These are phyloP conservation scores for Probosciger aterrimus DNA, from an alignment of 2,113 vertebrate species.

Conservation along the genomic window DNA sequence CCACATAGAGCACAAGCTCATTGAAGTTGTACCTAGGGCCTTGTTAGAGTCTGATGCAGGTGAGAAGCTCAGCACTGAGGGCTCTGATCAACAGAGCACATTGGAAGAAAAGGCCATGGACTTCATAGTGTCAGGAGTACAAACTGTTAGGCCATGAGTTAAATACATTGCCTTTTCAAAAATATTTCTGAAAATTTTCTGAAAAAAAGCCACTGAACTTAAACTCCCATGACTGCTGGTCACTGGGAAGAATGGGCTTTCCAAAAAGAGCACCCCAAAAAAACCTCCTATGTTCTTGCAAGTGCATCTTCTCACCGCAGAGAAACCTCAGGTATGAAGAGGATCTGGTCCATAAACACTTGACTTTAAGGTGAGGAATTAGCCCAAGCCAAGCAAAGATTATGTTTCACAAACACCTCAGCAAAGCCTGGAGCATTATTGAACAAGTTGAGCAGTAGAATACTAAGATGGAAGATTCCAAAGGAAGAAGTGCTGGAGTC, in stretches of 20 bases:
- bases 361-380: neutral
- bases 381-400: neutral
- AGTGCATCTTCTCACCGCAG: neutral
- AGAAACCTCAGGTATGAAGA: neutral
- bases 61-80: neutral
- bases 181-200: neutral
- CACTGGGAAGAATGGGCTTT: neutral
- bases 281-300: neutral
- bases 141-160: neutral
- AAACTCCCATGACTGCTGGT: accelerated
- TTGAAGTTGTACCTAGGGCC: too few species aligned
- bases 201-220: neutral
- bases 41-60: neutral
- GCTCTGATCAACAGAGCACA: neutral
- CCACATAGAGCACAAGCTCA: neutral
- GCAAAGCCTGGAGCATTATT: neutral
- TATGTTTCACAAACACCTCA: neutral
- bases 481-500: neutral
- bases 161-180: neutral
- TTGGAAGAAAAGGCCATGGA: neutral
- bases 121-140: neutral
- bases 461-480: neutral
- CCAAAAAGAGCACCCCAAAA: neutral
- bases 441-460: neutral
- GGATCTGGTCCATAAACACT: neutral